These are phyloP conservation scores for Agrochola lota DNA, from an alignment of 2,888 invertebrate genomes.

Conservation along the genomic window DNA sequence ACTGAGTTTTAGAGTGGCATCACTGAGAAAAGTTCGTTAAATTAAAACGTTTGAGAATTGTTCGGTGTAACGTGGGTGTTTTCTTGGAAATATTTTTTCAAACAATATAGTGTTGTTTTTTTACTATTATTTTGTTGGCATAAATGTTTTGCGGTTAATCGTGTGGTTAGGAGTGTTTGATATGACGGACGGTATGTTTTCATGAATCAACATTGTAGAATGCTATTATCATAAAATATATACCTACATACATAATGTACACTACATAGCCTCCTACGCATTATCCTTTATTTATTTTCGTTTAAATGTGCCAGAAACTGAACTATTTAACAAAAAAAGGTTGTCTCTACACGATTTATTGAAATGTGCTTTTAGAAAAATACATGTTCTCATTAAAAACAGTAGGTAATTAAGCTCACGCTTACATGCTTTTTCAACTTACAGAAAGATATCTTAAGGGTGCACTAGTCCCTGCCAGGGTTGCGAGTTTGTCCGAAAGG, in stretches of 20 bases:
- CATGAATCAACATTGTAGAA: not conserved
- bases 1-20: conserved; percentile 55
- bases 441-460: not conserved
- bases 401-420: not conserved
- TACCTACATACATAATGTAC: not conserved
- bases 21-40: conserved; percentile 62
- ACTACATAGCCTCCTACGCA: not conserved
- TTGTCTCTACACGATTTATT: not conserved
- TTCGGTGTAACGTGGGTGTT: not conserved
- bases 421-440: not conserved
- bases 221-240: not conserved
- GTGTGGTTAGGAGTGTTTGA: conserved; percentile 3
- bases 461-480: too few species aligned
- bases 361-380: not conserved
- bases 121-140: not conserved
- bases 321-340: not conserved
- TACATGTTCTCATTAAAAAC: not conserved
- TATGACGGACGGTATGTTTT: not conserved
- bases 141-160: not conserved
- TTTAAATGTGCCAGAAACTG: not conserved
- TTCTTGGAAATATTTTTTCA: not conserved
- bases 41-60: conserved; percentile 52
- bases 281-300: not conserved
- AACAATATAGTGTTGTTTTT: not conserved
- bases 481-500: too few species aligned